Percentiles rank a stretch among this genome's conserved stretches.
Evolutionary conservation across 2,113 vertebrate genomes (phyloP).

Genomic region (Passer montanus): DNA sequence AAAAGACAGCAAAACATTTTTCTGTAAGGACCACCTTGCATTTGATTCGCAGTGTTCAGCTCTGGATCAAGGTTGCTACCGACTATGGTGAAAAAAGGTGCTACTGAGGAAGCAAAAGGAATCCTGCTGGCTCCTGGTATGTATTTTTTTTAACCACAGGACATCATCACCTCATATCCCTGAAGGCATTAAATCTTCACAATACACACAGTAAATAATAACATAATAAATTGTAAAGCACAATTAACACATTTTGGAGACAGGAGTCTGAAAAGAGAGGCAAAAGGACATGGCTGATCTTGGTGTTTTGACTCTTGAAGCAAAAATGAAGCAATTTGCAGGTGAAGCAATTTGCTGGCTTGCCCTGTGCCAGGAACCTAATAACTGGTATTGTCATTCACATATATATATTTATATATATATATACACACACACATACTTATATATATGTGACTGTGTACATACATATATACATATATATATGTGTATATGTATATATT

Average conservation of each 20-base stretch:
- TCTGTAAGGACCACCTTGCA: rapidly evolving
- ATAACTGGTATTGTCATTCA: neutral
- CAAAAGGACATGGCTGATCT: neutral
- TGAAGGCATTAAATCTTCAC: neutral
- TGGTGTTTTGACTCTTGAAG: neutral
- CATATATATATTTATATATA: neutral
- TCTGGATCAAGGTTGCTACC: neutral
- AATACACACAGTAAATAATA: neutral
- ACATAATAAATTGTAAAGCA: neutral
- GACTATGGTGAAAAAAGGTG: neutral
- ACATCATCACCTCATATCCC: neutral
- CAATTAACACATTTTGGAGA: neutral
- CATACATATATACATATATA: neutral
- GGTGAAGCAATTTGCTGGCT: neutral
- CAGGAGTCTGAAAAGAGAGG: neutral
- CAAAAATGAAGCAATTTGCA: neutral
- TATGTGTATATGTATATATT: neutral
- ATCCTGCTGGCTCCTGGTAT: neutral
- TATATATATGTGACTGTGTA: too few relatives aligned
- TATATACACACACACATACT: too few relatives aligned
- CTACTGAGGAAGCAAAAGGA: neutral
- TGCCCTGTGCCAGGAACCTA: neutral
- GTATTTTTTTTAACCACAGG: neutral
- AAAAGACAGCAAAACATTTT: neutral
- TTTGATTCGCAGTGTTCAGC: neutral